Evolutionary conservation across 2,113 vertebrate genomes (phyloP).

Genomic region (Otus sunia): DNA sequence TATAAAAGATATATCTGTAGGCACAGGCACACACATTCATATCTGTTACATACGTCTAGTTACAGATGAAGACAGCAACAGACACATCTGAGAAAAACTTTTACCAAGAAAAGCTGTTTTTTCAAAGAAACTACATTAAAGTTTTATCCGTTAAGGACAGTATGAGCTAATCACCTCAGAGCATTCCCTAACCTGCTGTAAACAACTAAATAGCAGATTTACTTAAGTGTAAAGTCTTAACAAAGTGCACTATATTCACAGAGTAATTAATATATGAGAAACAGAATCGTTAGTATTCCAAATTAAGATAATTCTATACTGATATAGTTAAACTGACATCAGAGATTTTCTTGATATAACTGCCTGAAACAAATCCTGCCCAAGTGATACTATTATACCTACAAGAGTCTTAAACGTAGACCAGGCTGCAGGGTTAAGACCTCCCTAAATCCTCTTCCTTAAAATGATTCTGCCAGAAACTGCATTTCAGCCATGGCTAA

Average conservation of each 20-base stretch:
- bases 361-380: neutral
- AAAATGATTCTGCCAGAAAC: neutral
- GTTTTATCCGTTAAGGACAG: neutral
- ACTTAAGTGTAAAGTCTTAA: neutral
- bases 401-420: neutral
- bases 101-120: neutral
- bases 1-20: neutral
- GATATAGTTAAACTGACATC: neutral
- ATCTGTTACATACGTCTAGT: neutral
- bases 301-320: neutral
- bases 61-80: neutral
- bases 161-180: neutral
- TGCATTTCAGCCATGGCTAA: neutral
- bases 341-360: neutral
- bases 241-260: neutral
- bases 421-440: neutral
- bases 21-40: neutral
- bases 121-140: neutral
- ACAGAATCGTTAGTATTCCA: neutral
- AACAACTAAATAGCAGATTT: neutral
- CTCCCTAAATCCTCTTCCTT: neutral
- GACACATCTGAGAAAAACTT: neutral
- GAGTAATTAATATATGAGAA: neutral
- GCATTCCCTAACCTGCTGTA: neutral
- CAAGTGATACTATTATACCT: neutral